Base-by-base conservation (phyloP, 2,888 invertebrate genomes). In the Adelognathus sp. region DNA sequence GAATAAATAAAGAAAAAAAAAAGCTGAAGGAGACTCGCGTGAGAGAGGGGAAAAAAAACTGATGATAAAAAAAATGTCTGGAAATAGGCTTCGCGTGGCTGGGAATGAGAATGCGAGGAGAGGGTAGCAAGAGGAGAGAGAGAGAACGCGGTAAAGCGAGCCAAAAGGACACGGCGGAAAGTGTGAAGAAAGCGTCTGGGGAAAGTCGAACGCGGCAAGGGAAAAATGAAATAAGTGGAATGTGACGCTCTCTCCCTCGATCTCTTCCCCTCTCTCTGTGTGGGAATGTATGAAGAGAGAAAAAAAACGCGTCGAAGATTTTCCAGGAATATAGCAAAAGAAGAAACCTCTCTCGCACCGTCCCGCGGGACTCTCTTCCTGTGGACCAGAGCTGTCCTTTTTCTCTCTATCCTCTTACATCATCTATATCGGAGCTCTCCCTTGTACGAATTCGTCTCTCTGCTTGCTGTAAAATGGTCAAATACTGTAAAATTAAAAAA, bases 141-240 rank as follows among this genome's bases (percentile, higher is more conserved):
- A 52, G 21, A 16, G 21, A 31, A 33, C 39, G 33, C 46, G 58
- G 63, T 27, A 33, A 36, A 54, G 58, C 27, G 7, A 31, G 31
- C 39, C 58, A 61, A 18, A 33, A 14, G 29, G 9, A 44, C 21
- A 41, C 39, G 50, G 9, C 36, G 66, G 14, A 11, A 69, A 61
- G 69, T 60, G 67, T 41, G 75, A 61, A 69, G 69, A 27, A 56
- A 67, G 41, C 41, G 61, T 44, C 54, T 63, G 54, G 33, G 61
- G 44, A 69, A 61, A 54, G 69, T 16, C 54, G 75, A 69, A 60
- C n/a, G n/a, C n/a, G n/a, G 74, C 52, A 31, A 67, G 16, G n/a
- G 54, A 69, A 66, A 69, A 69, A 61, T 63, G 67, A 61, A 50
- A 50, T 41, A 31, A 14, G 24, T 21, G 67, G 54, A 69, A 75